Conservation (phyloP, 2,113 vertebrate species). For the Lampris megalopsis region DNA sequence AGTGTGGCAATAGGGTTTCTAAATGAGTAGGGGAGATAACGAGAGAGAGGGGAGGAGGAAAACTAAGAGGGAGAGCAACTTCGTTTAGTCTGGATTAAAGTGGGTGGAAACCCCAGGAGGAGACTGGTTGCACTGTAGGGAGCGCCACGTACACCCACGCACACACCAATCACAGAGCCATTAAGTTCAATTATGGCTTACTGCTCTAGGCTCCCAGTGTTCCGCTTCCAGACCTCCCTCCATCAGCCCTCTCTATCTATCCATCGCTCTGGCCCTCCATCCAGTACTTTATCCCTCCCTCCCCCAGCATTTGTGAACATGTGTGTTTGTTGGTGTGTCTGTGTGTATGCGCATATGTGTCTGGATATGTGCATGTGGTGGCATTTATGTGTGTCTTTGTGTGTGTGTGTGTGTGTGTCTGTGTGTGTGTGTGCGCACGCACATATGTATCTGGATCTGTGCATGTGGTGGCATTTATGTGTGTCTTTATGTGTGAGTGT, state of each 20-base stretch:
- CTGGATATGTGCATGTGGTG: background rate
- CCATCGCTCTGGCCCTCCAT: constrained; percentile 52
- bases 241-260: constrained; percentile 40
- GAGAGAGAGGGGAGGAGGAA: constrained; percentile 1
- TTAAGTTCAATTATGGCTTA: constrained; percentile 77
- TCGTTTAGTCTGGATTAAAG: constrained; percentile 69
- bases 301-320: constrained; percentile 22
- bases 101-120: constrained; percentile 58
- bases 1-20: too few species aligned
- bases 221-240: constrained; percentile 50
- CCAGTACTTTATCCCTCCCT: constrained; percentile 75
- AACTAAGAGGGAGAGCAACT: constrained; percentile 23
- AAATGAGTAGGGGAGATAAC: too few species aligned
- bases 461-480: too few species aligned
- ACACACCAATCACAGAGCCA: constrained; percentile 63
- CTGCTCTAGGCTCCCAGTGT: constrained; percentile 64
- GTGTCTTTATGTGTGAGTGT: background rate
- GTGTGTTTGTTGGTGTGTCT: background rate
- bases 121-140: constrained; percentile 22
- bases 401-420: background rate
- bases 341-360: too few species aligned
- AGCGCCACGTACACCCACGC: constrained; percentile 29
- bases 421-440: background rate
- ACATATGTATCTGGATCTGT: too few species aligned
- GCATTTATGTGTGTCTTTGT: background rate